Evolutionary conservation across 2,888 invertebrate genomes (phyloP).

Genomic region (Micoletzkya japonica): DNA sequence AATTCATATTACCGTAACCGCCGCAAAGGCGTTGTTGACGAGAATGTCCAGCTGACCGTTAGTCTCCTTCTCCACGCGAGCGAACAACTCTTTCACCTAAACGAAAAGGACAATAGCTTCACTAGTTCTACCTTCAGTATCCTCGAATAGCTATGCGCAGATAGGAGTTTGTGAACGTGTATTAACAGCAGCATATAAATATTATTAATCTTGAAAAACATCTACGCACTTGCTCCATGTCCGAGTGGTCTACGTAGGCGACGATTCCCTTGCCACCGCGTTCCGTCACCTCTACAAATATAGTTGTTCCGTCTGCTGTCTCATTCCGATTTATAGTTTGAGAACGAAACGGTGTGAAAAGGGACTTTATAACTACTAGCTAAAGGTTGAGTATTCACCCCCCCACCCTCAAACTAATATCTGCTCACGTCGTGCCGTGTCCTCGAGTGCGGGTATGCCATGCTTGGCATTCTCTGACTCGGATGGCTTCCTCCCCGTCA

Average conservation of each 20-base stretch:
- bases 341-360: too few species aligned
- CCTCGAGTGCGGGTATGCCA: constrained; percentile 23
- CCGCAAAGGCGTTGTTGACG: constrained; percentile 47
- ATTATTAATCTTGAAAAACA: too few species aligned
- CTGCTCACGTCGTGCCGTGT: too few species aligned
- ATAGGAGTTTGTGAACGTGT: too few species aligned
- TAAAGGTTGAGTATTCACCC: too few species aligned
- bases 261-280: constrained; percentile 65
- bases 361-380: too few species aligned
- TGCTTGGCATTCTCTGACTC: constrained; percentile 22
- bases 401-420: too few species aligned
- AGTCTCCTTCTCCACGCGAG: constrained; percentile 15
- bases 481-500: constrained; percentile 36
- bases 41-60: constrained; percentile 38
- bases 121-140: too few species aligned
- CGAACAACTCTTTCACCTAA: constrained; percentile 14
- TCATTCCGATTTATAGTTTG: too few species aligned
- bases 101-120: too few species aligned
- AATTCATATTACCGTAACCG: constrained; percentile 29
- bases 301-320: neutral
- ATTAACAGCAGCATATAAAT: too few species aligned
- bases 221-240: constrained; percentile 60
- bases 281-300: constrained; percentile 53
- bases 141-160: too few species aligned
- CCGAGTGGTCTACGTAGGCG: constrained; percentile 65